phyloP scores from a whole-genome alignment of 2,797 vertebrate genomes.

The Pseudotriccus pelzelni region DNA sequence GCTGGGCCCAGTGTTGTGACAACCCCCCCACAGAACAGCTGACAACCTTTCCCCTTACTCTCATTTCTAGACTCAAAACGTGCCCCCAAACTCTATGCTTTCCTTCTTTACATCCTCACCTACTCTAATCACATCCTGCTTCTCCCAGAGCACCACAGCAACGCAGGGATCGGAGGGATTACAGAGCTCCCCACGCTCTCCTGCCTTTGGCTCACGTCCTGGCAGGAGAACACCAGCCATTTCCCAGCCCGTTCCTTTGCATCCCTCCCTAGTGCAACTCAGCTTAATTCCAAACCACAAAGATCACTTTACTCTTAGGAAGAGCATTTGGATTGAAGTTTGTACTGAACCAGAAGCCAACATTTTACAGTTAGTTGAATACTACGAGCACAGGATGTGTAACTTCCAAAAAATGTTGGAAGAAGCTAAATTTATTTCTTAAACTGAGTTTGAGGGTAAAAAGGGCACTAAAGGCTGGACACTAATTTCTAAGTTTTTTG shows the following conservation, averaged over 20 bases:
- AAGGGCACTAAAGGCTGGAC: neutral
- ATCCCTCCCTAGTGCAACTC: neutral
- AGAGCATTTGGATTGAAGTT: neutral
- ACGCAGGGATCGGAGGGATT: neutral
- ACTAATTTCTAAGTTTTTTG: neutral
- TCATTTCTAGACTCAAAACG: neutral
- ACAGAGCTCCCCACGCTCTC: accelerated
- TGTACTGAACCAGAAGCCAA: neutral
- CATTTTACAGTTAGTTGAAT: neutral
- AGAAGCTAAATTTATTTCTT: neutral
- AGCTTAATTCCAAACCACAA: neutral
- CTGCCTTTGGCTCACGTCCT: neutral
- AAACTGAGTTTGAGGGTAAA: neutral
- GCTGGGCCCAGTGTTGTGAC: neutral
- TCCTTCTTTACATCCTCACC: neutral
- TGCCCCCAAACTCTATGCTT: neutral
- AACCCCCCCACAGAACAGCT: neutral
- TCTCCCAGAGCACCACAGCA: neutral
- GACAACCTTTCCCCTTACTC: neutral
- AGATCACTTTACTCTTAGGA: neutral
- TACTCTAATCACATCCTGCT: neutral
- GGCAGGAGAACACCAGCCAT: neutral
- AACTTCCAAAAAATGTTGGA: neutral
- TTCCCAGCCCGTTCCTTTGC: neutral
- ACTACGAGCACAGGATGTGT: neutral